Evolutionary conservation across 2,797 vertebrate species (phyloP).

Genomic region (Garrulus glandarius): DNA sequence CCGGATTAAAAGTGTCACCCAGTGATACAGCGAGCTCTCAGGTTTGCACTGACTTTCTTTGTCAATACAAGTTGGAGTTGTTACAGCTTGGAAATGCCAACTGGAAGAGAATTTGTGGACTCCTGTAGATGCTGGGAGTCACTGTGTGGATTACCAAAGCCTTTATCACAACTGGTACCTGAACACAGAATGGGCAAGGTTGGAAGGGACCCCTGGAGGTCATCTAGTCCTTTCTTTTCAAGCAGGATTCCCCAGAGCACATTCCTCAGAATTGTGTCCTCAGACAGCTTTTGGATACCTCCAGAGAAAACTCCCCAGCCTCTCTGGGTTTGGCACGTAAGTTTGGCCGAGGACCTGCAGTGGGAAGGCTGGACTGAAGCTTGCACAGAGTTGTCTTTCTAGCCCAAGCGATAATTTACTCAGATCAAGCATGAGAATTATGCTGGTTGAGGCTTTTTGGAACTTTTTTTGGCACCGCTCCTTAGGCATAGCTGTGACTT

Average conservation of each 20-base stretch:
- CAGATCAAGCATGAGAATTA: background rate
- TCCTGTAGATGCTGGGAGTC: background rate
- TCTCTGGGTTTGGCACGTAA: background rate
- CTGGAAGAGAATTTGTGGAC: background rate
- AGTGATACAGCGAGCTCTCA: background rate
- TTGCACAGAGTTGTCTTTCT: background rate
- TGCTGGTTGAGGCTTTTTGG: background rate
- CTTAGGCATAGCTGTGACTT: background rate
- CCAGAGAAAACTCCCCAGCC: background rate
- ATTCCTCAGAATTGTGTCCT: background rate
- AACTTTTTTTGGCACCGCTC: background rate
- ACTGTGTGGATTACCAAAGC: fast-evolving
- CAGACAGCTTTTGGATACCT: background rate
- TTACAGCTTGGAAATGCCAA: background rate
- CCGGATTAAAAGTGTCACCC: background rate
- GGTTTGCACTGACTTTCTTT: background rate
- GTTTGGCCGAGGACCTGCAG: background rate
- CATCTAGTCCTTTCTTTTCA: background rate
- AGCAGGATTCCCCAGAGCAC: background rate
- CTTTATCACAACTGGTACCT: background rate
- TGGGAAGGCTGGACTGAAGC: background rate
- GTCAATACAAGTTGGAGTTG: background rate
- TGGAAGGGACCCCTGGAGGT: background rate
- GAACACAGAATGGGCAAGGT: background rate
- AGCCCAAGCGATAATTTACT: background rate